These are phyloP conservation scores for Muschampia plurimacula DNA, from an alignment of 2,888 invertebrate species.

Conservation along the genomic window DNA sequence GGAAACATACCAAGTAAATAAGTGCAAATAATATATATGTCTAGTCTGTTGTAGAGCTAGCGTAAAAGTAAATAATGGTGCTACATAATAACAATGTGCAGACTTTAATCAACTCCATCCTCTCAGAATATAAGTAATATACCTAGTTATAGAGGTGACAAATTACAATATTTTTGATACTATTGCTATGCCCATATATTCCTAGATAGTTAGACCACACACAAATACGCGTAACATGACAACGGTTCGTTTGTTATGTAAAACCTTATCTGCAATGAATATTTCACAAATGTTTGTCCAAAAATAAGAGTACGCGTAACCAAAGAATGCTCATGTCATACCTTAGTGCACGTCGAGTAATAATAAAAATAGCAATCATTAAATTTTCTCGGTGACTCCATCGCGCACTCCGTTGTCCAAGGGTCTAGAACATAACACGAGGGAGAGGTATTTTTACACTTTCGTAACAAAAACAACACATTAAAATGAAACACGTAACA, in stretches of 20 bases:
- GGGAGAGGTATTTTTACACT: slow-evolving; percentile 32
- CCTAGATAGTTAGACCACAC: neutral
- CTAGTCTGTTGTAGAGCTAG: no score
- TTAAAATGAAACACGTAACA: slow-evolving; percentile 25
- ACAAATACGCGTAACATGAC: slow-evolving; percentile 23
- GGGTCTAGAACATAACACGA: slow-evolving; percentile 66
- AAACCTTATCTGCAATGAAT: slow-evolving; percentile 15
- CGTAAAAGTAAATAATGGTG: no score
- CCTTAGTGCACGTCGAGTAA: slow-evolving; percentile 94
- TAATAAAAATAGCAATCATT: slow-evolving; percentile 96
- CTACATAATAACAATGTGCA: no score
- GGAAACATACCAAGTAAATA: no score
- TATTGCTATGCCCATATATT: neutral
- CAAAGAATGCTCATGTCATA: slow-evolving; percentile 63
- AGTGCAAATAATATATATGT: no score
- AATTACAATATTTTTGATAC: no score
- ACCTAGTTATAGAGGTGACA: no score
- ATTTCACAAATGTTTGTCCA: slow-evolving; percentile 5
- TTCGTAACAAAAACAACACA: slow-evolving; percentile 17
- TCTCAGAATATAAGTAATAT: no score
- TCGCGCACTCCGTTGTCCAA: slow-evolving; percentile 72
- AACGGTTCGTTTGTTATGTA: slow-evolving; percentile 32
- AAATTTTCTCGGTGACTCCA: slow-evolving; percentile 91
- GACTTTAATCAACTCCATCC: no score
- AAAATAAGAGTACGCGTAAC: neutral